A percentile compares a stretch with the other conserved stretches of the same genome.
Evolutionary conservation across 2,113 vertebrate species (phyloP).

Genomic region (Urocolius indicus): DNA sequence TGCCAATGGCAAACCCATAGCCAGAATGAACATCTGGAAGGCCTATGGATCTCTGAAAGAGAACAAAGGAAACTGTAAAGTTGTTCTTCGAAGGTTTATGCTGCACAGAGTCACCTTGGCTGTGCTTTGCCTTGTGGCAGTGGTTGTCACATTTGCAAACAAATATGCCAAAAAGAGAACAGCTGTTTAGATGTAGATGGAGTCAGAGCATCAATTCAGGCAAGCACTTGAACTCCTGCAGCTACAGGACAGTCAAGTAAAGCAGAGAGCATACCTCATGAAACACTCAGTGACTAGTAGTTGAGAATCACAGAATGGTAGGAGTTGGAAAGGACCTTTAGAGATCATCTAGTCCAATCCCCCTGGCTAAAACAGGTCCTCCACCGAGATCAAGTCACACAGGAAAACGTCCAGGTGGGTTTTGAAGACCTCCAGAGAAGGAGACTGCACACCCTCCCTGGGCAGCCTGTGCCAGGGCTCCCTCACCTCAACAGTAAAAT

Average conservation of each 20-base stretch:
- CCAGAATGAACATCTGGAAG: slow-evolving; percentile 98
- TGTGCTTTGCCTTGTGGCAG: not conserved
- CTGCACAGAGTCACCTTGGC: not conserved
- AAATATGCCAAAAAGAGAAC: not conserved
- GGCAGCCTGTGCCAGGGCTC: too few relatives aligned
- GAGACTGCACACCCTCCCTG: too few relatives aligned
- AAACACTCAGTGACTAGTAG: not conserved
- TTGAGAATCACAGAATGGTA: not conserved
- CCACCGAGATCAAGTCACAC: too few relatives aligned
- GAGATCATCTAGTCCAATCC: too few relatives aligned
- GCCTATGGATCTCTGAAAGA: slow-evolving; percentile 89
- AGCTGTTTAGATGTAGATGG: not conserved
- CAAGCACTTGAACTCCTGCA: not conserved
- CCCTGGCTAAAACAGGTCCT: too few relatives aligned
- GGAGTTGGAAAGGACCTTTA: too few relatives aligned
- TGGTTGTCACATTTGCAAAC: not conserved
- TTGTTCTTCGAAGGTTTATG: not conserved
- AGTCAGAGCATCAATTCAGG: not conserved
- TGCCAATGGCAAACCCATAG: slow-evolving; percentile 97
- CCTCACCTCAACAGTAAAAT: too few relatives aligned
- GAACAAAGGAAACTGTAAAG: not conserved
- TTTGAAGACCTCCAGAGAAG: too few relatives aligned
- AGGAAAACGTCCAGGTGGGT: too few relatives aligned
- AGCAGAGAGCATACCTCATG: not conserved
- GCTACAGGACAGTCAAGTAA: not conserved